Base-by-base conservation (phyloP, 2,113 vertebrate genomes). In the Microtus oregoni region DNA sequence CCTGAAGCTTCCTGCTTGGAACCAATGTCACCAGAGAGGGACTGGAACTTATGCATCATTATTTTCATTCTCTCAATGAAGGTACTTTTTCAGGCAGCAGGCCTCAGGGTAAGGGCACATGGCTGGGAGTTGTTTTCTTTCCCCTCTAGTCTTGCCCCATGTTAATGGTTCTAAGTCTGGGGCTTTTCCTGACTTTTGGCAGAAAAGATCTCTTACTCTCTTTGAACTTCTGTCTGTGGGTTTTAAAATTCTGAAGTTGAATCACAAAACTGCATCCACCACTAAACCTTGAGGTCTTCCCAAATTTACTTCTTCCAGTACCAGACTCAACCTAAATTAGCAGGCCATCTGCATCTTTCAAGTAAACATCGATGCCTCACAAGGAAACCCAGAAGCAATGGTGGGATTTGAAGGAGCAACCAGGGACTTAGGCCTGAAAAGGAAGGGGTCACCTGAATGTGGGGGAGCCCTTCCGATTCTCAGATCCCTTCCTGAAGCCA, bases 121-220 rank as follows among this genome's bases (percentile, higher is more conserved):
- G 1, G 8, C 22, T 3, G 30, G 68, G 0, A 3, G 3, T n/a
- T 4, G 7, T 35, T 78, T 24, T 3, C 35, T 13, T 82, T n/a
- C 8, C 38, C 1, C 12, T 35, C 35, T 10, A 83, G 72, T 11
- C 1, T 72, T 65, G 10, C 4, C 32, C 63, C 35, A 2, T n/a
- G 90, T 52, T 50, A n/a, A n/a, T 44, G 90, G 24, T 82, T 47
- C 3, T 24, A 63, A 73, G 3, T 41, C 83, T 55, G 7, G 73
- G 9, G 4, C 14, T 72, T 73, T 35, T 28, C 32, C 55, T 3
- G 30, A 70, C 4, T 82, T 70, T 52, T 15, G 41, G 35, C 26
- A 94, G 50, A 12, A 22, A 30, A 93, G 73, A 72, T 70, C 26
- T 38, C 24, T 70, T 35, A 75, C 79, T 61, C 7, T 95, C 47